phyloP scores from a whole-genome alignment of 2,888 invertebrate genomes.

The Tetragonula carbonaria region DNA sequence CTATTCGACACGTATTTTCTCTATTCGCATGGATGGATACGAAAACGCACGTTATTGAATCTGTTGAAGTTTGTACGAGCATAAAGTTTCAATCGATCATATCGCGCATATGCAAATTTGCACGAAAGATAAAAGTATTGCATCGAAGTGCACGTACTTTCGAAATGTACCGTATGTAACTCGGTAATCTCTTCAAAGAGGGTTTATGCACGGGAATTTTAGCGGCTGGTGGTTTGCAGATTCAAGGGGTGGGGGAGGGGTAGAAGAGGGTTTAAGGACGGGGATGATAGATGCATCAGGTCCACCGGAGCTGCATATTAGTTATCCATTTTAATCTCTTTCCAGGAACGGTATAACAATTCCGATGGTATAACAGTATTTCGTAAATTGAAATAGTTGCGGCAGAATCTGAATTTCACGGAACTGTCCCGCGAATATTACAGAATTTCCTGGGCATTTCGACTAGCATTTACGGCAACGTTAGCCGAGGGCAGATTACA shows the following conservation, averaged over 20 bases:
- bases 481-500: background rate
- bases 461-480: background rate
- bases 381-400: conserved; percentile 19
- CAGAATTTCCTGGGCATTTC: conserved; percentile 1
- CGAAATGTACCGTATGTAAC: background rate
- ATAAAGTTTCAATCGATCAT: too few relatives aligned
- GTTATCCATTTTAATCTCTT: conserved; percentile 1
- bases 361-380: conserved; percentile 3
- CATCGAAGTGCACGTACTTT: background rate
- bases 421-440: conserved; percentile 12
- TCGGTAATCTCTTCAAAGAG: background rate
- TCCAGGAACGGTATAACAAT: background rate
- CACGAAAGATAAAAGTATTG: too few relatives aligned
- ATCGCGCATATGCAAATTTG: too few relatives aligned
- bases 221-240: background rate
- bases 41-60: too few relatives aligned
- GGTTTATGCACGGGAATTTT: too few relatives aligned
- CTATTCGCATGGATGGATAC: background rate
- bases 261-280: background rate
- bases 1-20: background rate
- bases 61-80: too few relatives aligned
- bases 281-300: background rate
- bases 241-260: background rate
- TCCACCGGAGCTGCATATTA: too few relatives aligned
- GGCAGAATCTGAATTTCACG: conserved; percentile 15